Percentiles rank a stretch among this genome's conserved stretches.
Conservation (phyloP, 2,113 vertebrate genomes). For the Periophthalmodon schlosseri region DNA sequence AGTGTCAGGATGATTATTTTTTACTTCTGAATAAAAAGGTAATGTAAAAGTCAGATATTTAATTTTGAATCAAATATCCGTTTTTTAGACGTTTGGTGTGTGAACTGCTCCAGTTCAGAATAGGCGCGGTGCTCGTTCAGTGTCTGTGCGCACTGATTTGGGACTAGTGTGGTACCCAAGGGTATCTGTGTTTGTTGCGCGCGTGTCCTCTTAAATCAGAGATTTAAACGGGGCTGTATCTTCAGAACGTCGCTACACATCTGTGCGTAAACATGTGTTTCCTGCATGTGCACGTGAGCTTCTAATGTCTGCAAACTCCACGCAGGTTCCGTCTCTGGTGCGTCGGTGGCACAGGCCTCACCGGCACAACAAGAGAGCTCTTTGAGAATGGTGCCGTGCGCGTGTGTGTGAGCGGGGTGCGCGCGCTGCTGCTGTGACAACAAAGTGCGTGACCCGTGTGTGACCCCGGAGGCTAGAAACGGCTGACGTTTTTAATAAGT, state of each 20-base stretch:
- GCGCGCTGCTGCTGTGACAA: slow-evolving; percentile 59
- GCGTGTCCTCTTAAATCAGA: slow-evolving; percentile 31
- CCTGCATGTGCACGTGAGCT: slow-evolving; percentile 58
- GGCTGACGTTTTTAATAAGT: slow-evolving; percentile 48
- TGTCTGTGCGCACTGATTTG: slow-evolving; percentile 1
- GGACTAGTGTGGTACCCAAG: not conserved
- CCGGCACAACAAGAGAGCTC: not conserved
- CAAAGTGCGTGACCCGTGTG: slow-evolving; percentile 61
- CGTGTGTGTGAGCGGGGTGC: not conserved
- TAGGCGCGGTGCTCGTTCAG: not conserved
- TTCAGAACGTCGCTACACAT: slow-evolving; percentile 11
- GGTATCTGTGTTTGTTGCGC: slow-evolving; percentile 14
- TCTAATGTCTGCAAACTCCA: slow-evolving; percentile 59
- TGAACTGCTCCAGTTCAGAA: not conserved
- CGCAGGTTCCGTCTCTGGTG: not conserved
- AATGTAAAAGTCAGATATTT: not conserved
- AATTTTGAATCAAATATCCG: not conserved
- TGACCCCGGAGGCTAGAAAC: slow-evolving; percentile 58
- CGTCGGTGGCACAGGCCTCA: not conserved
- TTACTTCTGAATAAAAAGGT: not conserved
- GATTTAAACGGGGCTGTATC: not conserved
- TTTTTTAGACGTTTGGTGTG: not conserved
- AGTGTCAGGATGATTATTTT: too few relatives aligned
- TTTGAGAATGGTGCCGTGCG: not conserved
- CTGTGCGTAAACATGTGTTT: slow-evolving; percentile 49